Conservation (phyloP, 2,797 vertebrate genomes). For the Nyctalus aviator region DNA sequence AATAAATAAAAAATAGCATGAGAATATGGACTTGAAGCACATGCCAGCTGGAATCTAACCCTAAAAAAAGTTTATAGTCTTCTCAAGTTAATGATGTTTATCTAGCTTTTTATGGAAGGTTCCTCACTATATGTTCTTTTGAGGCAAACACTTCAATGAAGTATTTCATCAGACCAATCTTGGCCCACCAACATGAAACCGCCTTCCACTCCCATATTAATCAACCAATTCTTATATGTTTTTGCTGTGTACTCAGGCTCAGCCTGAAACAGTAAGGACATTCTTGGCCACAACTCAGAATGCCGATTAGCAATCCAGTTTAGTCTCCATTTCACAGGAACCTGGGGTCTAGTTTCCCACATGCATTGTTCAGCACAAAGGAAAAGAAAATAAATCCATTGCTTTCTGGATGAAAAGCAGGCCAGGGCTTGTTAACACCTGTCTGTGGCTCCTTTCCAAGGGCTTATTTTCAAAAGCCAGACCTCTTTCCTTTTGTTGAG, state of each 20-base stretch:
- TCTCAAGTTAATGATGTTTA: slow-evolving; percentile 17
- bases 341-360: slow-evolving; percentile 2
- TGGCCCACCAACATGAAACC: not conserved
- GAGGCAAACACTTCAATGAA: slow-evolving; percentile 45
- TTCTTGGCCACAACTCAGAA: slow-evolving; percentile 39
- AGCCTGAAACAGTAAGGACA: not conserved
- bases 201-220: not conserved
- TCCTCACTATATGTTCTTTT: slow-evolving; percentile 33
- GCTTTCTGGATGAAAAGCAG: slow-evolving; percentile 67
- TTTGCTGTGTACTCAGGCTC: not conserved
- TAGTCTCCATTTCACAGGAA: slow-evolving; percentile 39
- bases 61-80: not conserved
- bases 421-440: not conserved
- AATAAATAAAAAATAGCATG: not conserved
- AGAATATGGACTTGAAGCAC: not conserved
- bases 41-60: not conserved
- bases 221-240: not conserved
- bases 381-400: slow-evolving; percentile 60
- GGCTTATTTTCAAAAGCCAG: slow-evolving; percentile 64
- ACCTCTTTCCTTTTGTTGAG: slow-evolving; percentile 37
- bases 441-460: slow-evolving; percentile 56
- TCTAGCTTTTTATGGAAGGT: not conserved
- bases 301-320: not conserved
- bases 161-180: slow-evolving; percentile 6
- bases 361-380: slow-evolving; percentile 59